phyloP scores from a whole-genome alignment of 92 coral and sea anemone species.

The Muricea muricata region DNA sequence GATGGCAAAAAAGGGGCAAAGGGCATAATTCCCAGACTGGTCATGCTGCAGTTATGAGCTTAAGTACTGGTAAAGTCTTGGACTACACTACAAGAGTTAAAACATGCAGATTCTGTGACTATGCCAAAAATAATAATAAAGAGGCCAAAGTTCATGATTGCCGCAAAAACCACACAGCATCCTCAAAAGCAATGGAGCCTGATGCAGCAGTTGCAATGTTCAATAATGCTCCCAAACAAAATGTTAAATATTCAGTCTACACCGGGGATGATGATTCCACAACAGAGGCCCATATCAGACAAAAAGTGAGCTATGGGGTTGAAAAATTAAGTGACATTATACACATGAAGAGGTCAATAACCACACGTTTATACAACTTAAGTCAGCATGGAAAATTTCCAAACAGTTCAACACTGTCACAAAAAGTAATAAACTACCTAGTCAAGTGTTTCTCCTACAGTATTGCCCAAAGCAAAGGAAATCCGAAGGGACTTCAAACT shows the following conservation, averaged over 20 bases:
- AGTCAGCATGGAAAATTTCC: slow-evolving; percentile 50
- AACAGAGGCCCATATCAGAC: slow-evolving; percentile 33
- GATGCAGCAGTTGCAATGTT: slow-evolving; percentile 19
- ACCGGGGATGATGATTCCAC: slow-evolving; percentile 56
- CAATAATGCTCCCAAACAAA: neutral
- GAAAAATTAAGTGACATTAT: slow-evolving; percentile 43
- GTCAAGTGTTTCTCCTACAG: slow-evolving; percentile 44
- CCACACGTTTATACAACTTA: slow-evolving; percentile 44
- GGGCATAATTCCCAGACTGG: too few relatives aligned
- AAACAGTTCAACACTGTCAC: slow-evolving; percentile 35
- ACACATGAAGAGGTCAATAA: slow-evolving; percentile 46
- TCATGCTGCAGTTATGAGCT: neutral
- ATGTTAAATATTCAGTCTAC: slow-evolving; percentile 26
- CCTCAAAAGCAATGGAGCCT: slow-evolving; percentile 43
- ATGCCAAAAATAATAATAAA: slow-evolving; percentile 32
- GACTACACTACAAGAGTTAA: too few relatives aligned
- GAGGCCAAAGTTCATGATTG: slow-evolving; percentile 3
- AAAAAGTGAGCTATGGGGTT: slow-evolving; percentile 28
- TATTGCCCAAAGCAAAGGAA: neutral
- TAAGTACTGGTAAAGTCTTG: neutral
- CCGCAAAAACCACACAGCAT: slow-evolving; percentile 11
- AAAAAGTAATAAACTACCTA: slow-evolving; percentile 50
- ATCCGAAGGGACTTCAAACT: neutral
- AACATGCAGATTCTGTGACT: neutral
- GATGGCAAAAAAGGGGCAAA: too few relatives aligned